These are phyloP conservation scores for Diorhabda sublineata DNA, from an alignment of 1,140 invertebrate species.

Conservation along the genomic window DNA sequence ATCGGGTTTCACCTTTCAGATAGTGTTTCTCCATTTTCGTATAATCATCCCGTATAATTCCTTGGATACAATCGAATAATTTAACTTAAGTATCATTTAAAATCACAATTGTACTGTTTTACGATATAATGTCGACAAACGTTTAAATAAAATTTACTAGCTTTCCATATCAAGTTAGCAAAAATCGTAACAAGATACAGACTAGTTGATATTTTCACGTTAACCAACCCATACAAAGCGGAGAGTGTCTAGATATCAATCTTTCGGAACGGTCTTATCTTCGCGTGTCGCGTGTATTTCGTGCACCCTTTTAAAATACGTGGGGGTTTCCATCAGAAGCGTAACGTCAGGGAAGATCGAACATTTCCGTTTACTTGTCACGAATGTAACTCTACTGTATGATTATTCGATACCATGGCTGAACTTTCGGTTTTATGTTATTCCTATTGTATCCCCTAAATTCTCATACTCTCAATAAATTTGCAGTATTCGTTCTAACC, in stretches of 20 bases:
- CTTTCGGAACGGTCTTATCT: constrained; percentile 9
- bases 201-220: not conserved
- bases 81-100: no score
- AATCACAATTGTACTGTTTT: no score
- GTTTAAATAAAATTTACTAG: not conserved
- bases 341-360: constrained; percentile 1
- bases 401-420: not conserved
- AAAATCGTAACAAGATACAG: not conserved
- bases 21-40: no score
- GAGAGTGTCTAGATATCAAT: constrained; percentile 14
- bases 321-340: constrained; percentile 4
- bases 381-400: not conserved
- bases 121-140: no score
- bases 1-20: no score
- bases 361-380: not conserved
- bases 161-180: not conserved
- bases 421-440: no score
- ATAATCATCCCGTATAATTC: no score
- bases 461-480: no score
- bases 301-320: constrained; percentile 6
- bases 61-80: no score
- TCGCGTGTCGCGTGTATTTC: constrained; percentile 11
- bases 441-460: no score
- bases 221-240: constrained; percentile 1
- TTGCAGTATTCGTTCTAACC: no score